phyloP scores from a whole-genome alignment of 1,140 invertebrate genomes.

The Heliconius congener region DNA sequence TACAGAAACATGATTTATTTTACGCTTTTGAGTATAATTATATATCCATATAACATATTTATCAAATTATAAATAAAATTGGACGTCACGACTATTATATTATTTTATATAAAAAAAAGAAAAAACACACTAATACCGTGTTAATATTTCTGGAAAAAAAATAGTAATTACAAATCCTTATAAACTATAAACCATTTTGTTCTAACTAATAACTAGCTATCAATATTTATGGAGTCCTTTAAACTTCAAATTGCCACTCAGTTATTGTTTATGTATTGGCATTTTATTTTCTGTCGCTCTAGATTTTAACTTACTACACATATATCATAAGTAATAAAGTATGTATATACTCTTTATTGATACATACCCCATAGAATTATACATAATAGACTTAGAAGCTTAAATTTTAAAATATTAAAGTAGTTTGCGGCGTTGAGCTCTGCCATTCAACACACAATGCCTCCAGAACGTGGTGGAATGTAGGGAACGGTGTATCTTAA shows the following conservation, averaged over 20 bases:
- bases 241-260: constrained; percentile 11
- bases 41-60: neutral
- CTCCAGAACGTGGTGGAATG: no score
- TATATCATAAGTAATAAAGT: neutral
- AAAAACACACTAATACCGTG: no score
- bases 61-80: no score
- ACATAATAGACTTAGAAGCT: neutral
- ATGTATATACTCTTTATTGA: no score
- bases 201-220: constrained; percentile 18
- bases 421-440: no score
- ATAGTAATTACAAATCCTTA: neutral
- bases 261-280: constrained; percentile 17
- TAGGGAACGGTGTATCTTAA: no score
- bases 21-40: neutral
- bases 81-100: no score
- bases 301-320: neutral
- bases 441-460: no score
- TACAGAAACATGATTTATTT: neutral
- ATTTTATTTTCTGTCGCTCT: neutral
- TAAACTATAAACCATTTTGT: neutral
- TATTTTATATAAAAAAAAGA: no score
- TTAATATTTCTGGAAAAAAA: no score
- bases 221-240: constrained; percentile 14
- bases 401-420: neutral
- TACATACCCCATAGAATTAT: no score